Evolutionary conservation across 2,888 invertebrate species (phyloP).

Genomic region (Athripsodes cinereus): DNA sequence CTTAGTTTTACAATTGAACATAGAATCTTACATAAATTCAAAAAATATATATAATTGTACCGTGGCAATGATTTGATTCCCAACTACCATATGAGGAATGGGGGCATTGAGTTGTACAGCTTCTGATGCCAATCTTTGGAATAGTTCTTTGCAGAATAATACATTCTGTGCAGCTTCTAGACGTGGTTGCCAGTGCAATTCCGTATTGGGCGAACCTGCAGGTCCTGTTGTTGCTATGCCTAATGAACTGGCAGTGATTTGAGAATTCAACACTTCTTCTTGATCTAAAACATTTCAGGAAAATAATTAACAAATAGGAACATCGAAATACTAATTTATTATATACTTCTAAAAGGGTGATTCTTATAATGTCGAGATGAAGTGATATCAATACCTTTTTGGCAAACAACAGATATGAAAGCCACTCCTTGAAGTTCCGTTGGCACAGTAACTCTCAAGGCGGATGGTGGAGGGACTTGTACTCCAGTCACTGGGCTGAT

Average conservation of each 20-base stretch:
- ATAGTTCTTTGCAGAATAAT: constrained; percentile 92
- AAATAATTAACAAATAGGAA: too few relatives aligned
- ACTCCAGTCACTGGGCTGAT: constrained; percentile 39
- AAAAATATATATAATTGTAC: constrained; percentile 40
- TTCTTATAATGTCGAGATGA: too few relatives aligned
- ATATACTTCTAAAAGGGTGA: too few relatives aligned
- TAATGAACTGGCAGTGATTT: constrained; percentile 70
- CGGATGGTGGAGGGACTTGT: constrained; percentile 57
- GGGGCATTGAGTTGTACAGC: constrained; percentile 90
- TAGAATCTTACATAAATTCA: neutral
- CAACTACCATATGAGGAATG: constrained; percentile 94
- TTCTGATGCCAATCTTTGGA: constrained; percentile 89
- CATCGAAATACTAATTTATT: too few relatives aligned
- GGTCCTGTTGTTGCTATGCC: constrained; percentile 63
- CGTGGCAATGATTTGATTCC: constrained; percentile 94
- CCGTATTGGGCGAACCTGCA: constrained; percentile 53
- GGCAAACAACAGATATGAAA: constrained; percentile 92
- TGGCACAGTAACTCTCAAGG: constrained; percentile 86
- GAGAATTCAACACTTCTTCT: constrained; percentile 82
- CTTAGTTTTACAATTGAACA: neutral
- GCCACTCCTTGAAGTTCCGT: constrained; percentile 93
- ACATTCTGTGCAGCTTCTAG: constrained; percentile 97
- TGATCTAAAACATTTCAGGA: constrained; percentile 54
- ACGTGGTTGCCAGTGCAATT: constrained; percentile 91
- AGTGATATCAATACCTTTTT: too few relatives aligned